Evolutionary conservation across 92 coral and sea anemone species (phyloP), one percentile per base, ranked within the genome.

Genomic region (Hydrozoanthus gracilis): DNA sequence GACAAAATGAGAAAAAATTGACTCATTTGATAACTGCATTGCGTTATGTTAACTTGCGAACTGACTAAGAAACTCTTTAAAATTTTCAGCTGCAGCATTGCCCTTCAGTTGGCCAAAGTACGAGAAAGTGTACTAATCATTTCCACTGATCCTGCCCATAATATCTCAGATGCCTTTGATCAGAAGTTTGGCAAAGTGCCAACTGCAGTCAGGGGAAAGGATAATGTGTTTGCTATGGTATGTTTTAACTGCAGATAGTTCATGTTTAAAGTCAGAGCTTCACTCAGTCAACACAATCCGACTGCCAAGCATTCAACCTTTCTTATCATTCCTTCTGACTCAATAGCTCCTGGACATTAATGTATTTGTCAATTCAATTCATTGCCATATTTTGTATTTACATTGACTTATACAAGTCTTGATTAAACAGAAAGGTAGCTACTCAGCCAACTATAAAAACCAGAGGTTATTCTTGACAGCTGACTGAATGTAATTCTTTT

Each of bases 111-210:
- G 76, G 94, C 99, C 1, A 89, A 93, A 74, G 95, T 90, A 67
- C 93, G 99, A 86, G 92, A 92, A n/a, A 93, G 92, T 79, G 98
- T 97, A 2, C 91, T 97, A 3, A 97, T 97, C 44, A 97, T 97
- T 73, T 97, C 99, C 16, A 97, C 99, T 55, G 99, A 97, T 75
- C 99, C 99, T 17, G 99, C 99, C 27, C 99, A 97, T 71, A 97
- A 97, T 64, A 97, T 97, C 78, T 97, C 99, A 13, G 99, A 97
- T 93, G 99, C 99, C 39, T 97, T 97, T 92, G 93, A 93, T 89
- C 99, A 97, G 79, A 97, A 97, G 78, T 97, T 97, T 93, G 95
- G 99, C 47, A 97, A 93, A 86, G 92, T 93, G 46, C 99, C 99
- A 16, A 93, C 99, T 1, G 77, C 71, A 50, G 95, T 95, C 14